These are phyloP conservation scores for Drosophila neoperkinsi DNA, from an alignment of 2,888 invertebrate species.

Conservation along the genomic window DNA sequence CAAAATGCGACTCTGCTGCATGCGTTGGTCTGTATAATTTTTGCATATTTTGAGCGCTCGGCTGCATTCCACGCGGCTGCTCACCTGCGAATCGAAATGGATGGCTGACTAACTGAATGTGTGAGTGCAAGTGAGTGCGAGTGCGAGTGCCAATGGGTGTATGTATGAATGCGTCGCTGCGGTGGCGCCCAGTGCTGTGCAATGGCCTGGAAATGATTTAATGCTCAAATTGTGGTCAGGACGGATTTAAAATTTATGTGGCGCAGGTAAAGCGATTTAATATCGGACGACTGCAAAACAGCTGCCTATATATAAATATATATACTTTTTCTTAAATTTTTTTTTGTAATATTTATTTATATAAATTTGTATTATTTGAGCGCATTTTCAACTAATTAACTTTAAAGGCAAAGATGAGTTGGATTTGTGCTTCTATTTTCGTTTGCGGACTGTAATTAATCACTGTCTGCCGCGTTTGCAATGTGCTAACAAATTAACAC, in stretches of 20 bases:
- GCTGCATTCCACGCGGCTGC: slow-evolving; percentile 74
- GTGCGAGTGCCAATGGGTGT: slow-evolving; percentile 53
- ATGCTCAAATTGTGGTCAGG: slow-evolving; percentile 77
- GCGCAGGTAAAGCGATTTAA: slow-evolving; percentile 55
- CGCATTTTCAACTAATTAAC: slow-evolving; percentile 73
- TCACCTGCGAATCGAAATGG: slow-evolving; percentile 75
- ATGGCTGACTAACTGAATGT: slow-evolving; percentile 54
- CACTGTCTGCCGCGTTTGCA: slow-evolving; percentile 73
- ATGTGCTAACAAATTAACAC: slow-evolving; percentile 80
- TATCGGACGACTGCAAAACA: background rate
- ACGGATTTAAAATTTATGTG: slow-evolving; percentile 75
- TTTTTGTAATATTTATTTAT: background rate
- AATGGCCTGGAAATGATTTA: slow-evolving; percentile 81
- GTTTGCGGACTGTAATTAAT: slow-evolving; percentile 67
- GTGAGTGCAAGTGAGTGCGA: slow-evolving; percentile 8
- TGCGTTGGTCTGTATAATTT: slow-evolving; percentile 74
- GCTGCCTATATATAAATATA: slow-evolving; percentile 17
- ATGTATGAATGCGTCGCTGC: slow-evolving; percentile 57
- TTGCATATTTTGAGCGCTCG: slow-evolving; percentile 69
- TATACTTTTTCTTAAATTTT: background rate
- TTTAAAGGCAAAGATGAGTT: slow-evolving; percentile 63
- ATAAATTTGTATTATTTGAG: slow-evolving; percentile 41
- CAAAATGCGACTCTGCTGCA: slow-evolving; percentile 23
- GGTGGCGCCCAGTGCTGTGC: slow-evolving; percentile 72
- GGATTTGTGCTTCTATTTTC: slow-evolving; percentile 50